Base-by-base conservation (phyloP, 2,797 vertebrate genomes). In the Pseudopleuronectes americanus region DNA sequence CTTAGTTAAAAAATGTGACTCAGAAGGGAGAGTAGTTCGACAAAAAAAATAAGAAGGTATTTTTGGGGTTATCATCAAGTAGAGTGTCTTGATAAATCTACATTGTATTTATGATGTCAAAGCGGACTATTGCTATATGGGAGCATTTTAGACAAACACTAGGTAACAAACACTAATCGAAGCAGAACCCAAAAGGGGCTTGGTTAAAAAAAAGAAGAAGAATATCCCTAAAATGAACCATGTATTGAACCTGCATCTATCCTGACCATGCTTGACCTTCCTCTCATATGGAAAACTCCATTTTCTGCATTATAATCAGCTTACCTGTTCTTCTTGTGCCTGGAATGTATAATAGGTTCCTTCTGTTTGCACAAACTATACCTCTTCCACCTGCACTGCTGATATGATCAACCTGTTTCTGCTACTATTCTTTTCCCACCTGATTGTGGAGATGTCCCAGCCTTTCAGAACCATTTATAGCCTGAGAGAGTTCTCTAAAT, bases 291-390 rank as follows among this genome's bases (percentile, higher is more conserved):
- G 45, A 41, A 68, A 69, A 55, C 69, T 59, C 55, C 41, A 41
- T 73, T 57, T 68, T 49, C 36, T 53, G 59, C 57, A n/a, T 78
- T 52, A 33, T 74, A 74, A 74, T 66, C 31, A 68, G 38, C 68
- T 68, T 49, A 66, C 47, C 57, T 73, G 41, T 70, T 49, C 14
- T 36, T 62, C 8, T 24, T 62, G 43, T 63, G 21, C 68, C 57
- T 47, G 17, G 16, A 56, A 33, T 22, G 56, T 49, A 8, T 53
- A 64, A 64, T 36, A 22, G 57, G 23, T 16, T 28, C 45, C 45
- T 49, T 19, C 24, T 53, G 31, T 54, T 53, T 59, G 38, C 41
- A 19, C 2, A 31, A 22, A 16, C 24, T 51, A 63, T 26, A 38
- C 47, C 54, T 61, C 56, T 62, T 24, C 19, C 48, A n/a, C n/a